Percentiles rank a stretch among this genome's conserved stretches.
Evolutionary conservation across 2,888 invertebrate species (phyloP).

Genomic region (Lasius platythorax): DNA sequence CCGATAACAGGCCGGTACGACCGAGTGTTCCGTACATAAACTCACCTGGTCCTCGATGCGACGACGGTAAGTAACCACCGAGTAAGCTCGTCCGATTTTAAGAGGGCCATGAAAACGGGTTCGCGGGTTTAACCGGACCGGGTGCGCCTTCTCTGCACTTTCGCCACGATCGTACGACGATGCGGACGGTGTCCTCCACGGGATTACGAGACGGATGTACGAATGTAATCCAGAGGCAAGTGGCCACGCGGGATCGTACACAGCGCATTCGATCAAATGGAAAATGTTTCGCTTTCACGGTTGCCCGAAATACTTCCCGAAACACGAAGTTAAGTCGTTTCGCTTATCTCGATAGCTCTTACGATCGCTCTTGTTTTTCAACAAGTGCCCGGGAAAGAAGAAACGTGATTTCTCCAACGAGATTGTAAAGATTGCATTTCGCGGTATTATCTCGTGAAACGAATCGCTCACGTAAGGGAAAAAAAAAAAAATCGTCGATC

Average conservation of each 20-base stretch:
- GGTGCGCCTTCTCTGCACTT: background rate
- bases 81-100: conserved; percentile 67
- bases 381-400: conserved; percentile 10
- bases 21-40: conserved; percentile 61
- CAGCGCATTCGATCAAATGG: conserved; percentile 29
- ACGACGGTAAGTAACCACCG: conserved; percentile 49
- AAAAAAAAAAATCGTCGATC: background rate
- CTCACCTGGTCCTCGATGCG: conserved; percentile 37
- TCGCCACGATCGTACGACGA: conserved; percentile 7
- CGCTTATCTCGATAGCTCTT: conserved; percentile 36
- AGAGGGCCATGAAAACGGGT: conserved; percentile 65
- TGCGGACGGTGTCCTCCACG: background rate
- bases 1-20: conserved; percentile 55
- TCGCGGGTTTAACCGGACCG: conserved; percentile 40
- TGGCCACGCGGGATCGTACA: conserved; percentile 17
- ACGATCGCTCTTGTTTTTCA: background rate
- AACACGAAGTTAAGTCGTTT: conserved; percentile 38
- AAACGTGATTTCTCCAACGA: conserved; percentile 40
- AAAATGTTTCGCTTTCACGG: conserved; percentile 20
- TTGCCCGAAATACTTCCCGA: conserved; percentile 17
- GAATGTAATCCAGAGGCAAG: conserved; percentile 30
- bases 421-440: conserved; percentile 4
- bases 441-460: background rate
- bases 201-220: conserved; percentile 22
- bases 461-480: background rate